Evolutionary conservation across 2,113 vertebrate species (phyloP), one percentile per base, ranked within the genome.

Genomic region (Pangasianodon hypophthalmus): DNA sequence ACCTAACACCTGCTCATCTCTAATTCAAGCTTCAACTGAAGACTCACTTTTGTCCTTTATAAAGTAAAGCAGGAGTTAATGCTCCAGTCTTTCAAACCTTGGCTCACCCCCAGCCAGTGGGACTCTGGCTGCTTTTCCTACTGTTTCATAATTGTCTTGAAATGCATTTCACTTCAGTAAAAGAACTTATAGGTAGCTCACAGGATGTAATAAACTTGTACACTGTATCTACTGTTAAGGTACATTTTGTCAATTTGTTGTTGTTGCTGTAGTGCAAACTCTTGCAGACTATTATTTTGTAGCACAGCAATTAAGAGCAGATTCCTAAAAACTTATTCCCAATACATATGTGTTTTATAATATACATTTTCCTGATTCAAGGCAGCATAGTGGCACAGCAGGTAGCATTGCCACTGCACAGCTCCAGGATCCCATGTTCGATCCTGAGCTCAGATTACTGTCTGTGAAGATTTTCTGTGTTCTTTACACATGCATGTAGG

Each of bases 1-100:
- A n/a, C 44, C n/a, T 19, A 87, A 46, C 44, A 82, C 60, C 87
- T 81, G 77, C 62, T 88, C 32, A 64, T 83, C 32, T 83, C n/a
- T 52, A 41, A 88, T 69, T 71, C 46, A 41, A 88, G 44, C 75
- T 50, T 48, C 8, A 8, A 81, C 44, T 21, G 10, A 32, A 64
- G 26, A 88, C 48, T 50, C 14, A 24, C 46, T 80, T 80, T 50
- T 52, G 46, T 50, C 11, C 32, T 80, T 62, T 54, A 58, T 54
- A 41, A 64, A 56, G 41, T 44, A 41, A 71, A 71, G 46, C 37
- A 86, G 48, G 46, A 71, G 50, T 80, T 18, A 41, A 29, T 44
- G 48, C 46, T 52, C 19, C 29, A 26, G 21, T 69, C 14, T 37
- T 32, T 82, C 62, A 67, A 37, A 81, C 41, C 44, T 52, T n/a